A percentile compares a stretch with the other conserved stretches of the same genome.
Conservation (phyloP, 2,888 invertebrate species). For the Tipula unca region DNA sequence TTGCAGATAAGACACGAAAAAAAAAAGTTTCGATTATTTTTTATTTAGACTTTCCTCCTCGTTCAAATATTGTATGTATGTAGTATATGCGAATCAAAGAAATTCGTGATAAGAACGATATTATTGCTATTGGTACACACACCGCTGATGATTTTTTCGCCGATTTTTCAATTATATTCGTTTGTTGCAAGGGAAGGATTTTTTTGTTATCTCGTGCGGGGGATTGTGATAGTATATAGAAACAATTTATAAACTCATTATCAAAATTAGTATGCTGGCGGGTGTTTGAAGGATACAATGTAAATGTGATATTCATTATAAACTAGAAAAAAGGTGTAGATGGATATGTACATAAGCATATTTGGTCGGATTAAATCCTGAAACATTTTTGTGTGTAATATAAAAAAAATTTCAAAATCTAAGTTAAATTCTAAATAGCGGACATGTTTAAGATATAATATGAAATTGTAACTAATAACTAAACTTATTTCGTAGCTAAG, state of each 20-base stretch:
- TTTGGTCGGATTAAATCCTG: not conserved
- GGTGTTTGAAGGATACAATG: not conserved
- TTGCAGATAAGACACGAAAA: constrained; percentile 2
- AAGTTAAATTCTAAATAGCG: too few species aligned
- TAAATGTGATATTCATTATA: not conserved
- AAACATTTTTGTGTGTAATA: too few species aligned
- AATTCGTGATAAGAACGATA: not conserved
- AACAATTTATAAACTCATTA: not conserved
- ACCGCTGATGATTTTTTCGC: not conserved
- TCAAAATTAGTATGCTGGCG: not conserved
- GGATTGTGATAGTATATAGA: not conserved
- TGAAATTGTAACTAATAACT: too few species aligned
- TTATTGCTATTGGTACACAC: not conserved
- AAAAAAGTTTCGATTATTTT: not conserved
- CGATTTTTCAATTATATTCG: not conserved
- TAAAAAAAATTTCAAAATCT: too few species aligned
- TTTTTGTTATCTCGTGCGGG: not conserved
- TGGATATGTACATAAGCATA: not conserved
- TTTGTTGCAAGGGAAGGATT: not conserved
- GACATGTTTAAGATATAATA: too few species aligned
- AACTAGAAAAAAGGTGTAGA: not conserved
- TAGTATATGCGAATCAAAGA: not conserved
- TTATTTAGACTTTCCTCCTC: not conserved
- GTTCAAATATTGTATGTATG: not conserved
- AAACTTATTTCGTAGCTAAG: too few species aligned